These are phyloP conservation scores for Eumerus sabulonum DNA, from an alignment of 2,888 invertebrate genomes.

Conservation along the genomic window DNA sequence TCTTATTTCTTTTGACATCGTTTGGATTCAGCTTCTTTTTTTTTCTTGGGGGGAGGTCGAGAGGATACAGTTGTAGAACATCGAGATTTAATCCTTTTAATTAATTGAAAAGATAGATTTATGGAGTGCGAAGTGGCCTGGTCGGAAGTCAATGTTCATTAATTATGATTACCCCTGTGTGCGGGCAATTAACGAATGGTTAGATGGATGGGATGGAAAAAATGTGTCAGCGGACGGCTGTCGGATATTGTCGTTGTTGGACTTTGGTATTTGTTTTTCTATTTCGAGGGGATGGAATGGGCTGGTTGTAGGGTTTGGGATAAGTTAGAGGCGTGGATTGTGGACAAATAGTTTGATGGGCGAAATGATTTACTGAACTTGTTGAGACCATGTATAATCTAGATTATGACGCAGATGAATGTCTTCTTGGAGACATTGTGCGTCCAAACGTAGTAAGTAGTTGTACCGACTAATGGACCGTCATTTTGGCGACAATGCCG, in stretches of 20 bases:
- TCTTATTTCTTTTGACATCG: conserved; percentile 69
- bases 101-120: conserved; percentile 68
- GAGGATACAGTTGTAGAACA: conserved; percentile 57
- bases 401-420: too few species aligned
- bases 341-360: conserved; percentile 52
- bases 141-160: conserved; percentile 66
- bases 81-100: conserved; percentile 69
- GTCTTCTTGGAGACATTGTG: too few species aligned
- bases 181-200: conserved; percentile 61
- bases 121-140: conserved; percentile 62
- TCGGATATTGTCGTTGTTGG: conserved; percentile 2
- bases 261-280: conserved; percentile 1
- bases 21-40: too few species aligned
- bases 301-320: too few species aligned
- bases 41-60: too few species aligned
- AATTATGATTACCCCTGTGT: conserved; percentile 64
- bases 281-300: conserved; percentile 10
- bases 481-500: too few species aligned
- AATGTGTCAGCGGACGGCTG: conserved; percentile 7
- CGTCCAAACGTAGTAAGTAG: too few species aligned
- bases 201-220: background rate
- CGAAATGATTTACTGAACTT: conserved; percentile 28
- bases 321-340: conserved; percentile 47
- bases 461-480: too few species aligned
- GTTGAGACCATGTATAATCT: too few species aligned